Evolutionary conservation across 2,888 invertebrate genomes (phyloP).

Genomic region (Gisinianus flammeolus): DNA sequence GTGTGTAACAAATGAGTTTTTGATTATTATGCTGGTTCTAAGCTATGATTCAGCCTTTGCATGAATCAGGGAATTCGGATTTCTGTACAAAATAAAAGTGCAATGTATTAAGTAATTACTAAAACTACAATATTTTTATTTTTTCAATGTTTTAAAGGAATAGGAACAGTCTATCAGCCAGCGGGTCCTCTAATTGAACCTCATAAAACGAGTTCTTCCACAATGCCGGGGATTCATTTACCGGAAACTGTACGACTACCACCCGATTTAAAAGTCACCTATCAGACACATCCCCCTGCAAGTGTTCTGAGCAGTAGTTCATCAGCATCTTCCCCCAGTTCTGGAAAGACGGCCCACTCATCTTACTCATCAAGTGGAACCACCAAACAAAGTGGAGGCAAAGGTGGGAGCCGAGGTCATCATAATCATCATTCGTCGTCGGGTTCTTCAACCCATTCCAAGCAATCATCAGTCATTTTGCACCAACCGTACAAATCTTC

Average conservation of each 20-base stretch:
- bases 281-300: conserved; percentile 57
- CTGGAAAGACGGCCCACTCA: background rate
- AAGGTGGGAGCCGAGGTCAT: too few relatives aligned
- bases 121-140: background rate
- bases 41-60: too few relatives aligned
- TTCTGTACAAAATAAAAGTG: background rate
- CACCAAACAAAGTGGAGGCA: background rate
- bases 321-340: conserved; percentile 15
- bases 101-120: background rate
- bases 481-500: conserved; percentile 58
- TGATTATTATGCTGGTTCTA: background rate
- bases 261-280: conserved; percentile 58
- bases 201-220: conserved; percentile 48
- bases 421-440: too few relatives aligned
- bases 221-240: conserved; percentile 49
- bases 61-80: too few relatives aligned
- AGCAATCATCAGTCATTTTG: conserved; percentile 36
- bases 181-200: conserved; percentile 80
- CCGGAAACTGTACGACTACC: conserved; percentile 57
- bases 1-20: background rate
- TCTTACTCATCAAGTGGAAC: background rate
- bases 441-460: background rate
- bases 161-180: conserved; percentile 73
- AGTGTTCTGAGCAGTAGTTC: conserved; percentile 40
- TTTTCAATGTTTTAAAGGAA: conserved; percentile 29